phyloP scores from a whole-genome alignment of 2,113 vertebrate genomes.

The Taxidea taxus region DNA sequence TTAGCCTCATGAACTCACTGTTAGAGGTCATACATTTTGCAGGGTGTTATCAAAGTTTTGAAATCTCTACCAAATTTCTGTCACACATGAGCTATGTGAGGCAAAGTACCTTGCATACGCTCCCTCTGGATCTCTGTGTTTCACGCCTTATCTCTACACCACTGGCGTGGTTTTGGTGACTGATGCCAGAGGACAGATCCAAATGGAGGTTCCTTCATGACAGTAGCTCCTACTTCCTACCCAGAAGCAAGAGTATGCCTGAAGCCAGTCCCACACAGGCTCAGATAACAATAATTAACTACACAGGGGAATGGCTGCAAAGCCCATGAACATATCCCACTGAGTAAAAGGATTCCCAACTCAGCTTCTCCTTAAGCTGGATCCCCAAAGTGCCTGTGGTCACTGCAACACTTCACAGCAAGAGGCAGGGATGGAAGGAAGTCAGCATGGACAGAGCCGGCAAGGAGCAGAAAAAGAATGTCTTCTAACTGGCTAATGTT shows the following conservation, averaged over 20 bases:
- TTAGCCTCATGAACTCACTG: not conserved
- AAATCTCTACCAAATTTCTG: not conserved
- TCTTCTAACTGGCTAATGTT: not conserved
- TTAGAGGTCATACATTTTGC: not conserved
- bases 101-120: accelerated
- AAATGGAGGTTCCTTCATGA: accelerated
- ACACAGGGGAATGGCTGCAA: not conserved
- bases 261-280: not conserved
- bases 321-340: not conserved
- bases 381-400: no score
- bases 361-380: not conserved
- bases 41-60: not conserved
- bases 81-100: not conserved
- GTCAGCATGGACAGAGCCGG: not conserved
- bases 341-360: not conserved
- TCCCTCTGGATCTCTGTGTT: accelerated
- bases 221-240: accelerated
- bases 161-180: accelerated
- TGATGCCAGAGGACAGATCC: not conserved
- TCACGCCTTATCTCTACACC: accelerated
- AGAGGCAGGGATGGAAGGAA: not conserved
- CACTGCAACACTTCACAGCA: no score
- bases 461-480: not conserved
- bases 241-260: not conserved
- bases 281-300: not conserved